Evolutionary conservation across 2,888 invertebrate species (phyloP).

Genomic region (Oscheius sp.): DNA sequence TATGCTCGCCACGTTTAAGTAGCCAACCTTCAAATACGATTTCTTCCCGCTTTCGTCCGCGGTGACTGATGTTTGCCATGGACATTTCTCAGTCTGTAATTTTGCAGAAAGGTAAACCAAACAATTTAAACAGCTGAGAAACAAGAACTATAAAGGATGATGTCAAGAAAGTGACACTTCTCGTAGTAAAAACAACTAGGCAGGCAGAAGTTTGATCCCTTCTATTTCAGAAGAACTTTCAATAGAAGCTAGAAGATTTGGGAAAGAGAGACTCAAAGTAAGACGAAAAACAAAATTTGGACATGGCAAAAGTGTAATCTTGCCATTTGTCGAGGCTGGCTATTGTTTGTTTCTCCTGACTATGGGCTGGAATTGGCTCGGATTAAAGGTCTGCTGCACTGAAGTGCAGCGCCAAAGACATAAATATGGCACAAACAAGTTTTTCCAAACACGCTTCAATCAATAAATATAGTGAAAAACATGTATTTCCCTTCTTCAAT

Average conservation of each 20-base stretch:
- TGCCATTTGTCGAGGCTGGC: constrained; percentile 7
- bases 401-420: constrained; percentile 11
- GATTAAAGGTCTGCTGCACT: constrained; percentile 34
- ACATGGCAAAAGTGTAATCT: constrained; percentile 11
- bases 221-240: not conserved
- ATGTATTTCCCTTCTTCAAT: too few relatives aligned
- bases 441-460: not conserved
- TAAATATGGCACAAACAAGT: not conserved
- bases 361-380: constrained; percentile 32
- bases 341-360: constrained; percentile 27
- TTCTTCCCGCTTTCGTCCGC: constrained; percentile 41
- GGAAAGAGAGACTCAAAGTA: constrained; percentile 11
- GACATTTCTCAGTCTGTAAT: not conserved
- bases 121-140: not conserved
- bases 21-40: constrained; percentile 94
- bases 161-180: not conserved
- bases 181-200: not conserved
- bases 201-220: not conserved
- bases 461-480: too few relatives aligned
- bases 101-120: not conserved
- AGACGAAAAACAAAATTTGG: not conserved
- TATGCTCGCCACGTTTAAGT: constrained; percentile 94
- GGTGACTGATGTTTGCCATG: constrained; percentile 6
- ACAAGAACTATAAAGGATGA: not conserved
- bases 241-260: not conserved